Evolutionary conservation across 2,113 vertebrate species (phyloP).

Genomic region (Scortum barcoo): DNA sequence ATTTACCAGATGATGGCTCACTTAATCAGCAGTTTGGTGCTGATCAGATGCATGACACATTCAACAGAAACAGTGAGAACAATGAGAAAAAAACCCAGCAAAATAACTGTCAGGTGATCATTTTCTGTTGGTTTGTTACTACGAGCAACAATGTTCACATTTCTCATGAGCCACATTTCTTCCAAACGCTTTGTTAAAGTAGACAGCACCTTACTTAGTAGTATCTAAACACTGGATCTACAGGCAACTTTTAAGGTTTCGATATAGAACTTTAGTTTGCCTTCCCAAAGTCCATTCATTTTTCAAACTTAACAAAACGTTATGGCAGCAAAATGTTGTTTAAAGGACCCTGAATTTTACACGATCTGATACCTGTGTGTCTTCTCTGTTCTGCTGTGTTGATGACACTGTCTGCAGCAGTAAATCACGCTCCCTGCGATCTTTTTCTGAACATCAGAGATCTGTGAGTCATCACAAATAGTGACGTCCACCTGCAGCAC

Average conservation of each 20-base stretch:
- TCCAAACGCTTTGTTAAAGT: no score
- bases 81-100: no score
- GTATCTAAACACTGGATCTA: no score
- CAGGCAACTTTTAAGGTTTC: neutral
- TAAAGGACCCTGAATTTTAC: neutral
- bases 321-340: neutral
- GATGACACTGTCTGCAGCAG: neutral
- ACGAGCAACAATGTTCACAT: no score
- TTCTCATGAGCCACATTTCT: neutral
- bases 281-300: neutral
- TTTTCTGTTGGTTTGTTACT: neutral
- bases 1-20: neutral
- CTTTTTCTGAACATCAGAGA: neutral
- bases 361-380: neutral
- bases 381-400: neutral
- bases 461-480: slow-evolving; percentile 36
- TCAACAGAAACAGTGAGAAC: no score
- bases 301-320: neutral
- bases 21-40: neutral
- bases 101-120: no score
- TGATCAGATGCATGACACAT: no score
- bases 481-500: slow-evolving; percentile 23
- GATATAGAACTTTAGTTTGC: neutral
- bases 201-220: no score
- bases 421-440: slow-evolving; percentile 34